Base-by-base conservation (phyloP, 2,888 invertebrate species). In the Xylocampa areola region DNA sequence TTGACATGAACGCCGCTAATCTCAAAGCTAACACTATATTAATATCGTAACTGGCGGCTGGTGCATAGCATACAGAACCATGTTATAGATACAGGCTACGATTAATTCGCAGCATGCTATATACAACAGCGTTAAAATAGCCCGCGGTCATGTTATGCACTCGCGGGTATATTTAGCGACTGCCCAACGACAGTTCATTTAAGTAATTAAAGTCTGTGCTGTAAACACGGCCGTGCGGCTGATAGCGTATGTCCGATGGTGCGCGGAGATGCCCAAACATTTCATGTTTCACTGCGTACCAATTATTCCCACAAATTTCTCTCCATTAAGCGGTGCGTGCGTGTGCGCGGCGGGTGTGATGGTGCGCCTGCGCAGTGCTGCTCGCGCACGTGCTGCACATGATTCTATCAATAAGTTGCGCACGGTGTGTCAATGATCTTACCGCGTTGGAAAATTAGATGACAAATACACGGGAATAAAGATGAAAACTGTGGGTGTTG, bases 241-340 rank as follows among this genome's bases (percentile, higher is more conserved):
- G 10, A 44, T 40, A 30, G 37, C 37, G 21, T 16, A 47, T 44
- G 48, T 48, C 60, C 50, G 68, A 70, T 64, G 60, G 43, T 48
- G 66, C 70, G 63, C 52, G 37, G 36, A 65, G 63, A 58, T 60
- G 48, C 51, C 59, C 40, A 55, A 63, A 68, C 71, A 73, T 70
- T 69, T 62, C 75, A 49, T 54, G 50, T 45, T 39, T 37, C 35
- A 35, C 53, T 52, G 51, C 50, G 66, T 53, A 52, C 29, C 68
- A 57, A 72, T 73, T 68, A 71, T 68, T 70, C 50, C 64, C 45
- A 58, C 52, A 76, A 77, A 81, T 81, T 80, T 81, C 80, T 81
- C 80, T 68, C 70, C 57, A 69, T 73, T 66, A 73, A 67, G 35
- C 61, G 30, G 33, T 54, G 44, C 47, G 54, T 54, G 51, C 62